Percentiles rank a stretch among this genome's conserved stretches.
phyloP scores from a whole-genome alignment of 2,113 vertebrate genomes.

The Hydropotes inermis region DNA sequence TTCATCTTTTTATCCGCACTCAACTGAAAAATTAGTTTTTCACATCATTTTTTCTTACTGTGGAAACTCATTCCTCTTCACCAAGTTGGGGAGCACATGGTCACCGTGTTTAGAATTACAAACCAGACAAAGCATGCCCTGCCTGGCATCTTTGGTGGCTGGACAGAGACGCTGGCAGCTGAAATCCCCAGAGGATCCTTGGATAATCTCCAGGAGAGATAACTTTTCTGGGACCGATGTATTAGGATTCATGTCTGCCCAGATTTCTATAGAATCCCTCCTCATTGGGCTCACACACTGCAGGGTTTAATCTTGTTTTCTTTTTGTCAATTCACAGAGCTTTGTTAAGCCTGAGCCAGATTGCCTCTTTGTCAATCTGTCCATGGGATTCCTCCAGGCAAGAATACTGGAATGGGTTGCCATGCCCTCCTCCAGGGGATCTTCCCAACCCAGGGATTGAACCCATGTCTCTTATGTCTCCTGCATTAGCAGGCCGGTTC shows the following conservation, averaged over 20 bases:
- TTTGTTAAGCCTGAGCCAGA: neutral
- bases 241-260: neutral
- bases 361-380: neutral
- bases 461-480: accelerated
- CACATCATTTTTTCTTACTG: neutral
- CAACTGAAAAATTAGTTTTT: neutral
- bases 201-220: neutral
- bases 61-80: neutral
- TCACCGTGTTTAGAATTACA: neutral
- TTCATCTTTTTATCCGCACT: neutral
- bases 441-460: neutral
- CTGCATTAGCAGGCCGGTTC: neutral
- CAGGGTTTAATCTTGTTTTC: neutral
- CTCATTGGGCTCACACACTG: neutral
- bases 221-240: neutral
- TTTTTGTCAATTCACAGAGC: neutral
- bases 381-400: neutral
- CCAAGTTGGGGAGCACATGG: neutral
- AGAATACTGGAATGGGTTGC: neutral
- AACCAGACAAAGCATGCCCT: neutral
- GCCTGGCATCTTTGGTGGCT: no score
- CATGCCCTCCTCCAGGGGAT: neutral
- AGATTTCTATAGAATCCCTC: neutral
- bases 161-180: neutral
- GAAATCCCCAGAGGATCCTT: neutral